Evolutionary conservation across 2,888 invertebrate genomes (phyloP).

Genomic region (Merodon equestris): DNA sequence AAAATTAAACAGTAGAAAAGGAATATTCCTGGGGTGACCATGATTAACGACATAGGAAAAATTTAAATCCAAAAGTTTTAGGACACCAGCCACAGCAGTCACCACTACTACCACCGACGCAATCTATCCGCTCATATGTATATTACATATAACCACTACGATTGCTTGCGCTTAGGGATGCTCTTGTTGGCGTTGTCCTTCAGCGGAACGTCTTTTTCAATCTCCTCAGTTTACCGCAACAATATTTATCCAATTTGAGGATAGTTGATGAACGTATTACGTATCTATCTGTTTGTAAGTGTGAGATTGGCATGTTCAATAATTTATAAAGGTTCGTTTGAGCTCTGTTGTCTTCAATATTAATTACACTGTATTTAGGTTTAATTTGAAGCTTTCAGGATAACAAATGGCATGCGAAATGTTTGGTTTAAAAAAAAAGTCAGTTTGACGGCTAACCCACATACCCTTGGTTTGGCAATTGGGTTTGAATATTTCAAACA

Average conservation of each 20-base stretch:
- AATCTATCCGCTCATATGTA: too few relatives aligned
- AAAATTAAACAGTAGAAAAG: conserved; percentile 66
- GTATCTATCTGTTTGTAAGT: background rate
- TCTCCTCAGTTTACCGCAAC: conserved; percentile 64
- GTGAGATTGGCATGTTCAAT: conserved; percentile 25
- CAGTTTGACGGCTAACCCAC: too few relatives aligned
- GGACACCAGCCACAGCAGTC: conserved; percentile 54
- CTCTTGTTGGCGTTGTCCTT: conserved; percentile 43
- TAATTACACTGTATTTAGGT: conserved; percentile 40
- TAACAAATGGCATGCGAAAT: background rate
- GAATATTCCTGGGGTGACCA: conserved; percentile 70
- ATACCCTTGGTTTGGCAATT: too few relatives aligned
- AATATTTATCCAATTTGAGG: conserved; percentile 67
- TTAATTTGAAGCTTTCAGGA: conserved; percentile 9
- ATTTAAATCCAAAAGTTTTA: conserved; percentile 67
- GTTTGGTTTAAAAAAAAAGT: too few relatives aligned
- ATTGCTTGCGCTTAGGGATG: background rate
- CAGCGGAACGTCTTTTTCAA: conserved; percentile 62
- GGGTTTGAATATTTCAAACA: too few relatives aligned
- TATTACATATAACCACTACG: background rate
- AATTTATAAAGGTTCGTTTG: conserved; percentile 54
- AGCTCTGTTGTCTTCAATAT: conserved; percentile 39
- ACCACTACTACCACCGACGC: conserved; percentile 6
- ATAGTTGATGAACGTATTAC: conserved; percentile 59
- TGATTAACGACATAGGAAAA: conserved; percentile 71